Conservation (phyloP, 92 coral and sea anemone genomes). For the Siderastrea siderea region DNA sequence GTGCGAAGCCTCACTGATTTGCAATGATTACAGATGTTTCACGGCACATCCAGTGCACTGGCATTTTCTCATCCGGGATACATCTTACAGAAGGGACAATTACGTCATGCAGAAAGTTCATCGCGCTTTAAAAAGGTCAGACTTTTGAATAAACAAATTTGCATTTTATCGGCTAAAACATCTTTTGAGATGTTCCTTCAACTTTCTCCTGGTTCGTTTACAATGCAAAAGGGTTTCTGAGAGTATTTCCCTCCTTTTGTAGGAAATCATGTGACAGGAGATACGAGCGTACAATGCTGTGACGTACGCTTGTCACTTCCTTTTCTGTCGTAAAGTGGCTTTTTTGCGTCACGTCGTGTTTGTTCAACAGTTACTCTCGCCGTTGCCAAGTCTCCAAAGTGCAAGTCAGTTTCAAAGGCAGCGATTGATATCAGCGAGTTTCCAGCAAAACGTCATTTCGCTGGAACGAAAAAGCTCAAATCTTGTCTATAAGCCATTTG, state of each 20-base stretch:
- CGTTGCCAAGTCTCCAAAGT: neutral
- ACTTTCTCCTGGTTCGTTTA: neutral
- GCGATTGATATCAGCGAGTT: neutral
- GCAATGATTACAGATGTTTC: neutral
- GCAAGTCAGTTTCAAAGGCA: neutral
- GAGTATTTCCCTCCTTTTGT: neutral
- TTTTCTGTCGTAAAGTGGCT: constrained; percentile 49
- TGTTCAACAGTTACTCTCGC: constrained; percentile 35
- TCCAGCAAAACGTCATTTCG: neutral
- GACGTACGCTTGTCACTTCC: constrained; percentile 15
- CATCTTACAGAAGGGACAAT: neutral
- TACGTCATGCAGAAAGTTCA: constrained; percentile 6
- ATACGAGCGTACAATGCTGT: neutral
- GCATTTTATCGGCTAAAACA: neutral
- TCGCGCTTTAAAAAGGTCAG: neutral
- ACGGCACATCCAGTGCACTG: constrained; percentile 12
- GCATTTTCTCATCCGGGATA: constrained; percentile 24
- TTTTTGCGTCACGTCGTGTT: constrained; percentile 63
- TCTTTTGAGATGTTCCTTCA: neutral
- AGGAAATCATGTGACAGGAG: neutral
- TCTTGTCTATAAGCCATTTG: neutral
- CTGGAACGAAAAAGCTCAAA: neutral
- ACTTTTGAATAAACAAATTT: neutral
- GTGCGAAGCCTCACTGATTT: constrained; percentile 3
- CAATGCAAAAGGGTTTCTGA: neutral